Evolutionary conservation across 2,797 vertebrate genomes (phyloP).

Genomic region (Ataeniobius toweri): DNA sequence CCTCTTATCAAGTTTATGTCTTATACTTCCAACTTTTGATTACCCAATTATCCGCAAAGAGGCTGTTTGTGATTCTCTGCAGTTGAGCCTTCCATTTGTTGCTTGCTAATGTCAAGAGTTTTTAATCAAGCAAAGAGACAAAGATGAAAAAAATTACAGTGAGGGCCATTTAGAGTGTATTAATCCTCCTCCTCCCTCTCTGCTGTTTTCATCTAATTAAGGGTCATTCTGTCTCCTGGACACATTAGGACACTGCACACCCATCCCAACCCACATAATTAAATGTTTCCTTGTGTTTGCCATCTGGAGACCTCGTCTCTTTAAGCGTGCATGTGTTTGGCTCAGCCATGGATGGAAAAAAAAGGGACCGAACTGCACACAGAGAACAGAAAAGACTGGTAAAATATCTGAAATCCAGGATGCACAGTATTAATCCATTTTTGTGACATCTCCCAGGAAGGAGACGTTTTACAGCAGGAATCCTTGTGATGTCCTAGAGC

Average conservation of each 20-base stretch:
- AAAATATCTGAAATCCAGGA: too few species aligned
- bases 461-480: too few species aligned
- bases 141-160: slow-evolving; percentile 26
- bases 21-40: slow-evolving; percentile 25
- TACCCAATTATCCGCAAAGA: slow-evolving; percentile 48
- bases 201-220: slow-evolving; percentile 77
- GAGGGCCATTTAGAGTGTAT: slow-evolving; percentile 47
- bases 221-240: slow-evolving; percentile 77
- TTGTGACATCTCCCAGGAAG: too few species aligned
- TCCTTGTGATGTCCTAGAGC: too few species aligned
- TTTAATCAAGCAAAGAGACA: slow-evolving; percentile 70
- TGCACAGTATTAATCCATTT: too few species aligned
- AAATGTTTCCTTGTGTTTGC: slow-evolving; percentile 71
- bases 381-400: too few species aligned
- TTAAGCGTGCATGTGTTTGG: slow-evolving; percentile 55
- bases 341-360: too few species aligned
- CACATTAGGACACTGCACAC: slow-evolving; percentile 69
- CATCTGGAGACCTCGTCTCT: slow-evolving; percentile 75
- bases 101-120: slow-evolving; percentile 67
- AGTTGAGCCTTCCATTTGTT: slow-evolving; percentile 48
- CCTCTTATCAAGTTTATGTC: slow-evolving; percentile 27
- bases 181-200: slow-evolving; percentile 57
- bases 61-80: slow-evolving; percentile 37
- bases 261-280: slow-evolving; percentile 73
- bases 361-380: too few species aligned